Percentiles rank a stretch among this genome's conserved stretches.
Conservation (phyloP, 1,140 invertebrate genomes). For the Cotesia chilonis region DNA sequence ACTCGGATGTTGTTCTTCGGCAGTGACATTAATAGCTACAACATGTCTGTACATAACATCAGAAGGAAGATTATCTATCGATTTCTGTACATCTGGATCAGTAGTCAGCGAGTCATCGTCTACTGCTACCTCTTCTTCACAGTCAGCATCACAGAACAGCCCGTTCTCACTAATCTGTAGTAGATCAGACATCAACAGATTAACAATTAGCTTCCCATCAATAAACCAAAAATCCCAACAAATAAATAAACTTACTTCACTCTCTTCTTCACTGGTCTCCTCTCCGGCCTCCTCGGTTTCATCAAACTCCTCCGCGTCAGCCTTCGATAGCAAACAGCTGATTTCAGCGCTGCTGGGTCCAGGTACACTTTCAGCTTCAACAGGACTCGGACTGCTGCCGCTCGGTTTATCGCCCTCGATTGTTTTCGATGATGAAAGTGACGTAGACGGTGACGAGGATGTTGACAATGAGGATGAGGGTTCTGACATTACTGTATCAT, state of each 20-base stretch:
- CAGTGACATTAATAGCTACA: slow-evolving; percentile 8
- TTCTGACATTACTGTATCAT: slow-evolving; percentile 58
- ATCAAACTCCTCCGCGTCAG: slow-evolving; percentile 56
- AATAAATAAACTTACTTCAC: slow-evolving; percentile 45
- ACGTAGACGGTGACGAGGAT: slow-evolving; percentile 46
- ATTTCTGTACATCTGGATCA: slow-evolving; percentile 37
- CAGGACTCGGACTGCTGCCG: slow-evolving; percentile 58
- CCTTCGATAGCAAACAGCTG: slow-evolving; percentile 46
- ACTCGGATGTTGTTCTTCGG: background rate
- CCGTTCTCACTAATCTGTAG: slow-evolving; percentile 56
- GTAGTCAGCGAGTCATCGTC: slow-evolving; percentile 41
- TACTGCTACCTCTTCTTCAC: slow-evolving; percentile 48
- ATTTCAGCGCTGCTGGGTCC: slow-evolving; percentile 55
- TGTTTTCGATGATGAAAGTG: slow-evolving; percentile 43
- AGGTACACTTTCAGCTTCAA: slow-evolving; percentile 55
- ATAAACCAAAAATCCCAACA: background rate
- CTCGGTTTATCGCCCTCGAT: slow-evolving; percentile 53
- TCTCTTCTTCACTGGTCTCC: slow-evolving; percentile 53
- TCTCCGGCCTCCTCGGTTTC: slow-evolving; percentile 50
- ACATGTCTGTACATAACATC: slow-evolving; percentile 16
- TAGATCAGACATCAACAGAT: background rate
- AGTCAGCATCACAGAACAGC: slow-evolving; percentile 54
- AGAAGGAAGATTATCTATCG: slow-evolving; percentile 31
- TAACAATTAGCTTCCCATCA: background rate
- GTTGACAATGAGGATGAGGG: slow-evolving; percentile 50